Evolutionary conservation across 2,797 vertebrate species (phyloP).

Genomic region (Sebastes steindachneri): DNA sequence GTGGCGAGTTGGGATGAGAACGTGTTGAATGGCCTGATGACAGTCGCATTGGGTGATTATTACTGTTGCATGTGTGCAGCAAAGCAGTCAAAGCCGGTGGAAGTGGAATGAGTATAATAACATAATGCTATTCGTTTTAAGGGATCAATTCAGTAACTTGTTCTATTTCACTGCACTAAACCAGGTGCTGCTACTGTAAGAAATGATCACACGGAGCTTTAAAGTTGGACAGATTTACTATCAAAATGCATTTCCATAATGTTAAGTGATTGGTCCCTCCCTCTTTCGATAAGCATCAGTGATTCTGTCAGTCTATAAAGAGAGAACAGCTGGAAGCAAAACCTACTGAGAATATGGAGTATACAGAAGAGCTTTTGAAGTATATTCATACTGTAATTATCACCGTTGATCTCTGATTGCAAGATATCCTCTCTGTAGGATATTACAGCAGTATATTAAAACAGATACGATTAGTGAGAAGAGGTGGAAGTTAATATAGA

Average conservation of each 20-base stretch:
- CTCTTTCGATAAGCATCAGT: not conserved
- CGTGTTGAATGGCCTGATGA: too few relatives aligned
- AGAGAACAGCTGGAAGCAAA: not conserved
- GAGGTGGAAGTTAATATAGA: not conserved
- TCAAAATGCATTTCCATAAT: not conserved
- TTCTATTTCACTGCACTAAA: not conserved
- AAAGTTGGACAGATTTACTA: not conserved
- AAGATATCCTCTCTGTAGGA: not conserved
- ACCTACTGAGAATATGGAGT: not conserved
- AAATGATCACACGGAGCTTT: not conserved
- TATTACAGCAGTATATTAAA: slow-evolving; percentile 20
- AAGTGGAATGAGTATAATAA: not conserved
- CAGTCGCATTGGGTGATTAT: too few relatives aligned
- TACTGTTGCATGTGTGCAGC: not conserved
- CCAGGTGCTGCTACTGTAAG: not conserved
- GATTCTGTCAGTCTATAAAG: not conserved
- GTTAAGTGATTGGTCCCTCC: not conserved
- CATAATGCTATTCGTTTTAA: not conserved
- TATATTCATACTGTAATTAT: not conserved
- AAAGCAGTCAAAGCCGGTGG: not conserved
- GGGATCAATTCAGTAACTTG: not conserved
- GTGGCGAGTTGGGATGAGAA: too few relatives aligned
- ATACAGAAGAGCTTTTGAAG: not conserved
- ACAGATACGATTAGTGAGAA: not conserved
- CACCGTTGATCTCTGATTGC: slow-evolving; percentile 8